Evolutionary conservation across 2,113 vertebrate genomes (phyloP).

Genomic region (Balaenoptera acutorostrata): DNA sequence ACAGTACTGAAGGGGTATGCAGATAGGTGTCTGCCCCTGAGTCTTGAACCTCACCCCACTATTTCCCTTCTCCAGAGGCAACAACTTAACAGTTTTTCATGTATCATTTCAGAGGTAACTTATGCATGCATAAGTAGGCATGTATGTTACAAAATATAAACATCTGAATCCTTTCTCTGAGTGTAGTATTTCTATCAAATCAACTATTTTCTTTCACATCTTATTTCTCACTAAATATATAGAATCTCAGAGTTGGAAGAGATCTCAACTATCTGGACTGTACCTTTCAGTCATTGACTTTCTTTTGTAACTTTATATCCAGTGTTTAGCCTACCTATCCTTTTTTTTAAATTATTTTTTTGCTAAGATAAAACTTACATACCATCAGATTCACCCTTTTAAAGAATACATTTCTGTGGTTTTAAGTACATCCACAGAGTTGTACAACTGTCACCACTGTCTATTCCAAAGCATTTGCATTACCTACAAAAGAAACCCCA

Average conservation of each 20-base stretch:
- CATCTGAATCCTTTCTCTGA: background rate
- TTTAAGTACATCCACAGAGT: background rate
- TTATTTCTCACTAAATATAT: background rate
- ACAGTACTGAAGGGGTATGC: background rate
- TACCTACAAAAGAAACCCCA: background rate
- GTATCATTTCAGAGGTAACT: background rate
- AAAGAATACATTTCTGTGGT: background rate
- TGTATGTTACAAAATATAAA: background rate
- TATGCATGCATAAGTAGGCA: background rate
- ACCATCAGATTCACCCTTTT: background rate
- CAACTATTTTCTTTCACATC: background rate
- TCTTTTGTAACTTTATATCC: background rate
- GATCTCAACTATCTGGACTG: background rate
- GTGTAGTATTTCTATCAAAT: background rate
- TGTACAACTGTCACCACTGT: background rate
- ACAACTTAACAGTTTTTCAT: background rate
- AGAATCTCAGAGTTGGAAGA: background rate
- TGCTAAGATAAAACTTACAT: background rate
- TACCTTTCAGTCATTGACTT: background rate
- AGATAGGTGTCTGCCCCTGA: background rate
- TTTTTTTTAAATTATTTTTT: background rate
- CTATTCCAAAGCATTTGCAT: background rate
- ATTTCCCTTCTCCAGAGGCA: constrained; percentile 18
- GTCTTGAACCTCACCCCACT: background rate
- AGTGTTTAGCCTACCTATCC: background rate